Evolutionary conservation across 2,113 vertebrate species (phyloP).

Genomic region (Galeopterus variegatus): DNA sequence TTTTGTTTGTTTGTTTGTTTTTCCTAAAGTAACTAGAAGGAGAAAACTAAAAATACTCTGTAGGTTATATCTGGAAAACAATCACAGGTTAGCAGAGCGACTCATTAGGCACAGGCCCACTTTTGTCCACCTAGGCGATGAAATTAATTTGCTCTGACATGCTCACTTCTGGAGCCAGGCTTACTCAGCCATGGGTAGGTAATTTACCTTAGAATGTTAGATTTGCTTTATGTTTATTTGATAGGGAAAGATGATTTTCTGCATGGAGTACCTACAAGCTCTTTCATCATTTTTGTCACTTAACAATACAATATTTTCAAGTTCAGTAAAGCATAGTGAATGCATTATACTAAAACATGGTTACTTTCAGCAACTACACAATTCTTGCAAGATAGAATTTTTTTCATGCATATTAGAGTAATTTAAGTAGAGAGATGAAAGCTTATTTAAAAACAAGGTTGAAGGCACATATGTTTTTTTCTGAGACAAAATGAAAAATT

Average conservation of each 20-base stretch:
- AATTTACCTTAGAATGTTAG: neutral
- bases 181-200: neutral
- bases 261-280: slow-evolving; percentile 44
- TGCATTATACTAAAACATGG: slow-evolving; percentile 53
- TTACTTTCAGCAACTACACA: slow-evolving; percentile 22
- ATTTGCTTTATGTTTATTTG: slow-evolving; percentile 69
- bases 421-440: slow-evolving; percentile 32
- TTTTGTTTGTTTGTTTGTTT: neutral
- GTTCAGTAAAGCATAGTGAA: slow-evolving; percentile 76
- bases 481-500: neutral
- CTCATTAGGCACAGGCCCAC: neutral
- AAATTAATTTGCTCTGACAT: neutral
- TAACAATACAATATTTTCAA: slow-evolving; percentile 79
- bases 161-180: neutral
- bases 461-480: neutral
- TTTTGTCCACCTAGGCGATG: neutral
- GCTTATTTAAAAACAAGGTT: slow-evolving; percentile 52
- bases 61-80: neutral
- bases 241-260: slow-evolving; percentile 77
- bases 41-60: neutral
- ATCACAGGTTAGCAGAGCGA: neutral
- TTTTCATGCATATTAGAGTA: neutral
- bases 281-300: slow-evolving; percentile 73
- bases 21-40: neutral
- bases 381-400: neutral